phyloP scores from a whole-genome alignment of 2,888 invertebrate species.

The Gymnosoma rotundatum region DNA sequence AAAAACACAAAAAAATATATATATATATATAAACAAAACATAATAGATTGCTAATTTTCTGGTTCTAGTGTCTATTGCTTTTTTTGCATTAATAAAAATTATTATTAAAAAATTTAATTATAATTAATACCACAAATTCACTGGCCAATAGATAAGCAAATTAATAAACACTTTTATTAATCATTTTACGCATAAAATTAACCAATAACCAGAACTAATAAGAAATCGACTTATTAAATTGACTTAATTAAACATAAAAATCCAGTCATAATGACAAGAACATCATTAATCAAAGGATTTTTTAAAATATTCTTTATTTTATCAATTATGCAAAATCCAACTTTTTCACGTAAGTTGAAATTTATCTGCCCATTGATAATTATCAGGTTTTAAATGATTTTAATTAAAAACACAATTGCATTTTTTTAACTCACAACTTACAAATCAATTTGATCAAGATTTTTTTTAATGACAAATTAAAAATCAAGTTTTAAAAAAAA shows the following conservation, averaged over 20 bases:
- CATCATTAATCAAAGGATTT: slow-evolving; percentile 28
- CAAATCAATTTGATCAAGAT: too few species aligned
- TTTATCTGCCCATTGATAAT: too few species aligned
- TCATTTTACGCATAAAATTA: not conserved
- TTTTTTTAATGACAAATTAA: not conserved
- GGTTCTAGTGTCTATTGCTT: not conserved
- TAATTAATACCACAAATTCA: not conserved
- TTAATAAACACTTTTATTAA: slow-evolving; percentile 31
- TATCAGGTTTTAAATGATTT: too few species aligned
- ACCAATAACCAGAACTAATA: too few species aligned
- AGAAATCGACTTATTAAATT: not conserved
- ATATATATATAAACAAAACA: slow-evolving; percentile 25
- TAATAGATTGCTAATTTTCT: slow-evolving; percentile 13
- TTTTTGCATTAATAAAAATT: not conserved
- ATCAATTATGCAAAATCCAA: slow-evolving; percentile 35
- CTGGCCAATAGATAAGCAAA: slow-evolving; percentile 4
- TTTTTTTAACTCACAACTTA: too few species aligned
- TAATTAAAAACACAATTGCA: too few species aligned
- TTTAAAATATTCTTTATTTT: slow-evolving; percentile 15
- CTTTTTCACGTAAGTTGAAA: slow-evolving; percentile 61
- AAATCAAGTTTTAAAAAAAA: too few species aligned
- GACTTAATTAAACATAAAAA: slow-evolving; percentile 1
- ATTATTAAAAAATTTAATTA: slow-evolving; percentile 32
- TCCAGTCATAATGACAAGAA: slow-evolving; percentile 36
- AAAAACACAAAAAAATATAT: slow-evolving; percentile 14